Evolutionary conservation across 2,888 invertebrate genomes (phyloP).

Genomic region (Lasioglossum zephyrum): DNA sequence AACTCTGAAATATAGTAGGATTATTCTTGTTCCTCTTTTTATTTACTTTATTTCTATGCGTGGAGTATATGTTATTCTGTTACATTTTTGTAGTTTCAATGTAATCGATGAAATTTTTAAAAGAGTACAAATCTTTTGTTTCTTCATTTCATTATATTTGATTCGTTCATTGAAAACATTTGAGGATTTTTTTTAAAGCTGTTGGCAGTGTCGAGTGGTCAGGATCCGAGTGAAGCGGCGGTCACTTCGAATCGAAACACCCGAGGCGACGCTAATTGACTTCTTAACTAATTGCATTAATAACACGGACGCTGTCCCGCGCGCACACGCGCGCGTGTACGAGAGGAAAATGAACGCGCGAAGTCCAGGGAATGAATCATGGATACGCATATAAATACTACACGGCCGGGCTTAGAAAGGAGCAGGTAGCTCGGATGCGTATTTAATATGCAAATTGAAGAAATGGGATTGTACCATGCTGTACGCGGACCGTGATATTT

Average conservation of each 20-base stretch:
- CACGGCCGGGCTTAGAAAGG: slow-evolving; percentile 51
- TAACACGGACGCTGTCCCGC: slow-evolving; percentile 21
- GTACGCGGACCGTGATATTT: slow-evolving; percentile 77
- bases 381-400: slow-evolving; percentile 67
- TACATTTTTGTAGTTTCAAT: neutral
- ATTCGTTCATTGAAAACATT: neutral
- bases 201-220: neutral
- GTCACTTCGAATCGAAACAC: slow-evolving; percentile 32
- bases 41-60: neutral
- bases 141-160: neutral
- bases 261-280: slow-evolving; percentile 42
- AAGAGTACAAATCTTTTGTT: neutral
- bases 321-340: slow-evolving; percentile 4
- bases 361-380: slow-evolving; percentile 61
- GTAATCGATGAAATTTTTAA: neutral
- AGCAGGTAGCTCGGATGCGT: slow-evolving; percentile 64
- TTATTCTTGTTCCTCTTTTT: neutral
- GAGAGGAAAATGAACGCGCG: slow-evolving; percentile 54
- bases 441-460: slow-evolving; percentile 83
- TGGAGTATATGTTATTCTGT: neutral
- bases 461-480: slow-evolving; percentile 79
- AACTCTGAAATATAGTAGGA: neutral
- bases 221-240: neutral
- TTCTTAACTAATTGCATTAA: slow-evolving; percentile 62
- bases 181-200: neutral